Conservation (phyloP, 2,797 vertebrate genomes). For the Enteromius fasciolatus region DNA sequence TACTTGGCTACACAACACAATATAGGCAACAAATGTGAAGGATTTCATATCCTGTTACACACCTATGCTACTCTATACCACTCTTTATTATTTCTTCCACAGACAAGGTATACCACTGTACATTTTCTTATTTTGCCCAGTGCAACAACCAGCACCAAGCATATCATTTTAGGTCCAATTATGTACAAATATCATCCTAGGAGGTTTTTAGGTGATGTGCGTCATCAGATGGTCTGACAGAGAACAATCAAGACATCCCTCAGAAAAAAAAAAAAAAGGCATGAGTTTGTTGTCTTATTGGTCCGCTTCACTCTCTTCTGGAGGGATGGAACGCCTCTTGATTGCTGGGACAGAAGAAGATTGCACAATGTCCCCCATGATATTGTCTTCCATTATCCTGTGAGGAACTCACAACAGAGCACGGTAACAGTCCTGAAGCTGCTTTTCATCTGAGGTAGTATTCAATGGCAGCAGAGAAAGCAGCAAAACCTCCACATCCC, state of each 20-base stretch:
- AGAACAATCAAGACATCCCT: neutral
- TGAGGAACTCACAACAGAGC: neutral
- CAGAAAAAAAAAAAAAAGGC: neutral
- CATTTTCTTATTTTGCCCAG: neutral
- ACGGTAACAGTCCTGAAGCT: neutral
- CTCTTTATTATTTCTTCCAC: constrained; percentile 4
- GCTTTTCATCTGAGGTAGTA: constrained; percentile 88
- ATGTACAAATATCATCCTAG: neutral
- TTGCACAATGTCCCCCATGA: neutral
- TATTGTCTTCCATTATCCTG: neutral
- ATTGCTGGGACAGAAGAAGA: neutral
- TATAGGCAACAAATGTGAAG: neutral
- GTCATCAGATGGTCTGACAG: constrained; percentile 8
- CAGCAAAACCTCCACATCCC: constrained; percentile 95
- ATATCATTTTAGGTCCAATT: neutral
- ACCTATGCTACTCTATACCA: neutral
- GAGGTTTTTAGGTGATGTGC: neutral
- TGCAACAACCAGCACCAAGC: neutral
- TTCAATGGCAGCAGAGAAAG: constrained; percentile 95
- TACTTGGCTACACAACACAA: neutral
- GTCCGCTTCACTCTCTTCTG: constrained; percentile 31
- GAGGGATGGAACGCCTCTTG: neutral
- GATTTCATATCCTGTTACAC: neutral
- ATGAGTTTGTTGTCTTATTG: neutral
- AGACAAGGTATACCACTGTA: neutral